These are phyloP conservation scores for Drosophila repletoides DNA, from an alignment of 1,140 invertebrate species.

Conservation along the genomic window DNA sequence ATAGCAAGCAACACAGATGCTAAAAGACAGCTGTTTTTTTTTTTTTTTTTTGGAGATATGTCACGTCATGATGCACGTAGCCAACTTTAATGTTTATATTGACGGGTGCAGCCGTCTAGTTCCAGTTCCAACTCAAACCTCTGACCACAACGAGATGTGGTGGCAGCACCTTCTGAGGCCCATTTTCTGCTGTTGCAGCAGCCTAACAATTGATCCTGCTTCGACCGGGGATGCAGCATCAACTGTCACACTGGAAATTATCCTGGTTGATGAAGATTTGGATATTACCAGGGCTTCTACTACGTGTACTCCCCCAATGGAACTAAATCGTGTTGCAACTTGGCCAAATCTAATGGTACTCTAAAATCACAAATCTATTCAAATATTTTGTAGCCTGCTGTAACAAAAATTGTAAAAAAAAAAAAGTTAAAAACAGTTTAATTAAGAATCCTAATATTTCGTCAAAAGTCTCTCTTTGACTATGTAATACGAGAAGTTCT, in stretches of 20 bases:
- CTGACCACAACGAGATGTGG: slow-evolving; percentile 13
- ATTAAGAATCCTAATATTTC: no score
- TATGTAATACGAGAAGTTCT: no score
- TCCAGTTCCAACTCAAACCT: not conserved
- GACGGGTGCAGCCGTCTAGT: not conserved
- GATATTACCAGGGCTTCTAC: not conserved
- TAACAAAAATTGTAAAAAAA: no score
- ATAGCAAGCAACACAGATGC: not conserved
- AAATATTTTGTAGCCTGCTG: no score
- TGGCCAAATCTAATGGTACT: slow-evolving; percentile 25
- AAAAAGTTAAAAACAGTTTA: no score
- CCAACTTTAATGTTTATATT: no score
- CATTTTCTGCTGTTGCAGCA: not conserved
- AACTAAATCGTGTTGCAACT: not conserved
- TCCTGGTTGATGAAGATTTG: slow-evolving; percentile 20
- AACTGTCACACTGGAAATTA: slow-evolving; percentile 18
- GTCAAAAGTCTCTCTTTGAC: no score
- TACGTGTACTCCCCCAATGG: not conserved
- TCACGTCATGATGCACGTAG: no score
- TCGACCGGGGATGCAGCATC: not conserved
- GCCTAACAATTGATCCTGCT: not conserved
- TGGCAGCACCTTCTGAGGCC: not conserved
- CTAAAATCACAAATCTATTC: not conserved
- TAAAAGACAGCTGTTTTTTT: slow-evolving; percentile 12
- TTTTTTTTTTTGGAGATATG: no score